Conservation (phyloP, 2,888 invertebrate genomes). For the Macroteleia sp. region DNA sequence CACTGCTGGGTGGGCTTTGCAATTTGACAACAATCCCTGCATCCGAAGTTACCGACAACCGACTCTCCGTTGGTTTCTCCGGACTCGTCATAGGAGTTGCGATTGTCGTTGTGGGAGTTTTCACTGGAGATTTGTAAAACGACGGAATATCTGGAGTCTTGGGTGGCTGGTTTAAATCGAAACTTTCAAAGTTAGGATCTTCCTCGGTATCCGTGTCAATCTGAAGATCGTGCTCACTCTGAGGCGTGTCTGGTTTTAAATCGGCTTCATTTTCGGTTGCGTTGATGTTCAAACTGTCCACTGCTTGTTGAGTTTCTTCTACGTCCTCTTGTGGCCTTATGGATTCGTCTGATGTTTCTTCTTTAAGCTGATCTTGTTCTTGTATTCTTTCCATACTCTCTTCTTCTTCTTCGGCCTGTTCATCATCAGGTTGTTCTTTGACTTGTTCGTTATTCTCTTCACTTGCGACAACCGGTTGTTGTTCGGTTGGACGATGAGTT, state of each 20-base stretch:
- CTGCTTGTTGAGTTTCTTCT: constrained; percentile 93
- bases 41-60: constrained; percentile 49
- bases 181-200: constrained; percentile 84
- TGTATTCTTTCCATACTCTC: constrained; percentile 89
- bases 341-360: constrained; percentile 66
- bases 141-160: constrained; percentile 86
- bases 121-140: constrained; percentile 84
- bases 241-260: constrained; percentile 92
- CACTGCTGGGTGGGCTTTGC: constrained; percentile 83
- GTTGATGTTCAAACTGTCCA: constrained; percentile 90
- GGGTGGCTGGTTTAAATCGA: constrained; percentile 85
- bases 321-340: constrained; percentile 88
- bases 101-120: constrained; percentile 71
- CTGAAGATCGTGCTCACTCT: constrained; percentile 92
- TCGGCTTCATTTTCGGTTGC: constrained; percentile 83
- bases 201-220: constrained; percentile 95
- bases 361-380: constrained; percentile 6
- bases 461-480: no score
- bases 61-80: constrained; percentile 71
- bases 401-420: constrained; percentile 21
- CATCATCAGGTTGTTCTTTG: constrained; percentile 7
- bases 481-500: constrained; percentile 82
- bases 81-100: constrained; percentile 66
- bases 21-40: constrained; percentile 66
- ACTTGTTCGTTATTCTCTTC: constrained; percentile 28